Conservation (phyloP, 2,797 vertebrate genomes). For the Notolepis coatsorum region DNA sequence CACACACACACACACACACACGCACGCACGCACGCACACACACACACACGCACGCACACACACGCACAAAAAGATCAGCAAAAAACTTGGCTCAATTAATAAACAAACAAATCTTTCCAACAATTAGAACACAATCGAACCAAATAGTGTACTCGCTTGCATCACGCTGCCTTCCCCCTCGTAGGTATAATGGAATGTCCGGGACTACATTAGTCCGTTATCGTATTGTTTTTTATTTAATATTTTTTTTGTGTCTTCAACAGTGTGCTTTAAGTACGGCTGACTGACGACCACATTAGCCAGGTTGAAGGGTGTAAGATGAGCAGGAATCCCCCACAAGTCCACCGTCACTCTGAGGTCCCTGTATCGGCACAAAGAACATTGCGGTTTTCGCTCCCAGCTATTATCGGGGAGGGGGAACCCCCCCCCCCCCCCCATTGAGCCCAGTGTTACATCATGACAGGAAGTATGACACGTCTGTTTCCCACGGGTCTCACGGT, state of each 20-base stretch:
- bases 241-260: slow-evolving; percentile 61
- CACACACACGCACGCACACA: too few species aligned
- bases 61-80: too few species aligned
- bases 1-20: too few species aligned
- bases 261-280: slow-evolving; percentile 79
- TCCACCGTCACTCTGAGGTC: slow-evolving; percentile 55
- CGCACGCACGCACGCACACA: too few species aligned
- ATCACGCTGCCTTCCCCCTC: slow-evolving; percentile 68
- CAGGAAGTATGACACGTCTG: slow-evolving; percentile 38
- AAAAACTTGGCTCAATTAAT: slow-evolving; percentile 60
- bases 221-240: too few species aligned
- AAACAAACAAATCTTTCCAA: slow-evolving; percentile 52
- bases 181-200: slow-evolving; percentile 74
- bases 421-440: slow-evolving; percentile 39
- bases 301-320: too few species aligned
- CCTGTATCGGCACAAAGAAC: slow-evolving; percentile 64
- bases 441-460: slow-evolving; percentile 51
- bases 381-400: slow-evolving; percentile 44
- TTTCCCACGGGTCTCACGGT: slow-evolving; percentile 50
- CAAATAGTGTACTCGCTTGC: slow-evolving; percentile 54
- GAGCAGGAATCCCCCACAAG: too few species aligned
- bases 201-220: slow-evolving; percentile 65
- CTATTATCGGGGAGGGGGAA: slow-evolving; percentile 51
- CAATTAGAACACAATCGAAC: slow-evolving; percentile 42
- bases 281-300: slow-evolving; percentile 60